These are phyloP conservation scores for Ammodytes marinus DNA, from an alignment of 2,113 vertebrate genomes.

Conservation along the genomic window DNA sequence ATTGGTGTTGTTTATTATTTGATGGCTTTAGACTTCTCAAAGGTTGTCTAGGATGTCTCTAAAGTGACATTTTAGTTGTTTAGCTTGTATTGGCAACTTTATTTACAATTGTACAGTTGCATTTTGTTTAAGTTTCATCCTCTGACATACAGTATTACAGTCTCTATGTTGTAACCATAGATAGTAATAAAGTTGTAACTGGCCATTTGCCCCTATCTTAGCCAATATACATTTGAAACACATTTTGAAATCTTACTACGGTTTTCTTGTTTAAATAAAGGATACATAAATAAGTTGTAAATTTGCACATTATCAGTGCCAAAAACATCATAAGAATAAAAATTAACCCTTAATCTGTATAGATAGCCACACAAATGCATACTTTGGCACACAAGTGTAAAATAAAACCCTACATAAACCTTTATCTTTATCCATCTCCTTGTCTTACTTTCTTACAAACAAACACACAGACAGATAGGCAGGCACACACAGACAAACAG, in stretches of 20 bases:
- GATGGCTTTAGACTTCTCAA: background rate
- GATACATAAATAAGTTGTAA: background rate
- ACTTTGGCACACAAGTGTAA: background rate
- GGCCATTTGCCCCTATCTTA: background rate
- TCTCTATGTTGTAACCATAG: background rate
- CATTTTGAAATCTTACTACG: background rate
- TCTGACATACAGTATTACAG: background rate
- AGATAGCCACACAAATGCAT: background rate
- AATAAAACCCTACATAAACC: background rate
- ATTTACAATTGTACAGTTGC: background rate
- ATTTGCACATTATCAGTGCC: background rate
- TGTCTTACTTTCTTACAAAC: background rate
- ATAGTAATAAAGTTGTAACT: background rate
- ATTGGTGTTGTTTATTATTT: background rate
- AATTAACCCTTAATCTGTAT: background rate
- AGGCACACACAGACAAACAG: background rate
- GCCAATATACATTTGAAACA: conserved; percentile 65
- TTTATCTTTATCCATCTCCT: background rate
- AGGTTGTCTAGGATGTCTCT: background rate
- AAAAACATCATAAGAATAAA: background rate
- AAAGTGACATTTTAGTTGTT: background rate
- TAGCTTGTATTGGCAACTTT: background rate
- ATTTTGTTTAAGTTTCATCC: background rate
- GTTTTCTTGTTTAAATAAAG: background rate
- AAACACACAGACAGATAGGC: too few relatives aligned